phyloP scores from a whole-genome alignment of 2,113 vertebrate genomes.

The Semnornis frantzii region DNA sequence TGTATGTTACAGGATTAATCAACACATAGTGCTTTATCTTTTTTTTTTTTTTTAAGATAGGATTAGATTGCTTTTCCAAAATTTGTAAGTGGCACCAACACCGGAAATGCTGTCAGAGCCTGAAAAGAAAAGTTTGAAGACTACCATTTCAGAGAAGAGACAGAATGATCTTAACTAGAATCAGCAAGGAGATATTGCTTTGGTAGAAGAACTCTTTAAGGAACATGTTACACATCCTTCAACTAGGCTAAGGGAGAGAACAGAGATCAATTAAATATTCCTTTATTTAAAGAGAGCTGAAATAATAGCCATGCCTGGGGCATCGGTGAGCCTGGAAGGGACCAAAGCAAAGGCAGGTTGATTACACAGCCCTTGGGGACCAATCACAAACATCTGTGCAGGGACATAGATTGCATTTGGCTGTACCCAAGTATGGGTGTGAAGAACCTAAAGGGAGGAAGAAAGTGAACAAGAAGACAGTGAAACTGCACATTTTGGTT shows the following conservation, averaged over 20 bases:
- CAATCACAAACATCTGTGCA: neutral
- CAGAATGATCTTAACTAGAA: neutral
- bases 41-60: neutral
- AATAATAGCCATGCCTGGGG: neutral
- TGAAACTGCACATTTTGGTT: neutral
- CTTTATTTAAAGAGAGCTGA: neutral
- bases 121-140: neutral
- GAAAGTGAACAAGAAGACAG: neutral
- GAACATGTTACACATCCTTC: neutral
- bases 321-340: neutral
- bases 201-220: neutral
- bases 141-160: neutral
- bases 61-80: no score
- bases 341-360: rapidly evolving
- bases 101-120: neutral
- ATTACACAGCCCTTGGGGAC: neutral
- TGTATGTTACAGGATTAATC: neutral
- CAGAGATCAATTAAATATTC: neutral
- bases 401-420: neutral
- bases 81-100: neutral
- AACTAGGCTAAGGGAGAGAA: neutral
- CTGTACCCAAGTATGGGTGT: neutral
- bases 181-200: neutral
- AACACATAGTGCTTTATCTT: neutral
- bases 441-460: neutral